Conservation (phyloP, 2,113 vertebrate species). For the Sprattus sprattus region DNA sequence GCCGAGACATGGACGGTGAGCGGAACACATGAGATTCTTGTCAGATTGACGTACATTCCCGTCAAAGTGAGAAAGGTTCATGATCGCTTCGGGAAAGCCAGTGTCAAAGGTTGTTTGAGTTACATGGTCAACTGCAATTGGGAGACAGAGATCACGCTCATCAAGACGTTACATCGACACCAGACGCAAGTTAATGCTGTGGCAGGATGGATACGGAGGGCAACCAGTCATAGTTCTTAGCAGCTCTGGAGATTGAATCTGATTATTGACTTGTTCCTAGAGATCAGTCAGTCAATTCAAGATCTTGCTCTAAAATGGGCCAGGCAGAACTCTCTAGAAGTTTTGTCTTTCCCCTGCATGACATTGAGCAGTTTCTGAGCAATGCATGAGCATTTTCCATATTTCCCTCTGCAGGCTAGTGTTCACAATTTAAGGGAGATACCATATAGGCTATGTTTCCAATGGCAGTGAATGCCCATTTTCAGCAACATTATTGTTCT, state of each 20-base stretch:
- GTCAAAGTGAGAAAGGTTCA: no score
- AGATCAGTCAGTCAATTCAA: neutral
- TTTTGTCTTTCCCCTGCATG: neutral
- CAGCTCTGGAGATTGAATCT: neutral
- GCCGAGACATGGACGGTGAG: slow-evolving; percentile 85
- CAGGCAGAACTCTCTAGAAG: neutral
- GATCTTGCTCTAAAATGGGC: neutral
- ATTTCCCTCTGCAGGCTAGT: neutral
- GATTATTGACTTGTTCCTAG: neutral
- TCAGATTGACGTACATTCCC: neutral
- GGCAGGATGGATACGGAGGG: neutral
- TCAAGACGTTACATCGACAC: neutral
- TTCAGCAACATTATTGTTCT: neutral
- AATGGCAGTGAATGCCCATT: neutral
- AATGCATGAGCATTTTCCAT: neutral
- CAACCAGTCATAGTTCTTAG: neutral
- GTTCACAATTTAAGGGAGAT: no score
- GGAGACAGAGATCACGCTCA: no score
- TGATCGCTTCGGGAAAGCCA: no score
- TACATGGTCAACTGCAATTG: no score
- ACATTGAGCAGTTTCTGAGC: neutral
- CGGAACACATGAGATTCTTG: slow-evolving; percentile 28
- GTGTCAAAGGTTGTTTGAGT: no score
- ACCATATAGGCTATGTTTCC: neutral
- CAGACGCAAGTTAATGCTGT: neutral